Conservation (phyloP, 1,140 invertebrate genomes). For the Lordiphosa clarofinis region DNA sequence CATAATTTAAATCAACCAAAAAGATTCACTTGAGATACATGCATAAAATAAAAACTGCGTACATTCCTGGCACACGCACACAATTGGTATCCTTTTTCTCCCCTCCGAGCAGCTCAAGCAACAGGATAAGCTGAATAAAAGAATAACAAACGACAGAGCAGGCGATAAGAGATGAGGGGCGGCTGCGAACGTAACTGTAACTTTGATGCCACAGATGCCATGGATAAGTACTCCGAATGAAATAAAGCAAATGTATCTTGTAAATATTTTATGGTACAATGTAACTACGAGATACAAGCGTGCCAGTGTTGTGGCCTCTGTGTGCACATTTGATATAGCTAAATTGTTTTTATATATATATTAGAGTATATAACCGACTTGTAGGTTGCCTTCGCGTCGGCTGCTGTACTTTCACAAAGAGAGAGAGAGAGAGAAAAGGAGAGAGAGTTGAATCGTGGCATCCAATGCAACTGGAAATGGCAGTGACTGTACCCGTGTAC, state of each 20-base stretch:
- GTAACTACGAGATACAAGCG: constrained; percentile 46
- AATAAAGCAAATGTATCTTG: constrained; percentile 63
- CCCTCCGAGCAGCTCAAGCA: constrained; percentile 18
- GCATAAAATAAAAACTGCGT: neutral
- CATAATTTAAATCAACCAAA: constrained; percentile 12
- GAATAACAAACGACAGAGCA: constrained; percentile 13
- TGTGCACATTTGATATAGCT: constrained; percentile 21
- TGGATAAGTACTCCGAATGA: constrained; percentile 40
- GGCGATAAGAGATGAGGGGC: constrained; percentile 15
- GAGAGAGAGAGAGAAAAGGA: neutral
- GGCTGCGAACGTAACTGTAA: constrained; percentile 33
- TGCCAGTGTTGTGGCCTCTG: neutral
- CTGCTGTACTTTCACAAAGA: neutral
- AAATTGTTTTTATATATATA: constrained; percentile 6
- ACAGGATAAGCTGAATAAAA: constrained; percentile 37
- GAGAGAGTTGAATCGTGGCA: constrained; percentile 33
- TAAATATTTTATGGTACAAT: constrained; percentile 76
- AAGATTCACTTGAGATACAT: constrained; percentile 13
- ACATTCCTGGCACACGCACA: neutral
- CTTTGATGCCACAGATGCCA: constrained; percentile 56
- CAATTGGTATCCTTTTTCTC: constrained; percentile 2
- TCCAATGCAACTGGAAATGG: constrained; percentile 59
- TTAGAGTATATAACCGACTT: neutral
- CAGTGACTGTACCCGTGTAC: constrained; percentile 54
- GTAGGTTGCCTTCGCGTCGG: constrained; percentile 5